Evolutionary conservation across 2,888 invertebrate genomes (phyloP), one percentile per base, ranked within the genome.

Genomic region (Luperina nickerlii): DNA sequence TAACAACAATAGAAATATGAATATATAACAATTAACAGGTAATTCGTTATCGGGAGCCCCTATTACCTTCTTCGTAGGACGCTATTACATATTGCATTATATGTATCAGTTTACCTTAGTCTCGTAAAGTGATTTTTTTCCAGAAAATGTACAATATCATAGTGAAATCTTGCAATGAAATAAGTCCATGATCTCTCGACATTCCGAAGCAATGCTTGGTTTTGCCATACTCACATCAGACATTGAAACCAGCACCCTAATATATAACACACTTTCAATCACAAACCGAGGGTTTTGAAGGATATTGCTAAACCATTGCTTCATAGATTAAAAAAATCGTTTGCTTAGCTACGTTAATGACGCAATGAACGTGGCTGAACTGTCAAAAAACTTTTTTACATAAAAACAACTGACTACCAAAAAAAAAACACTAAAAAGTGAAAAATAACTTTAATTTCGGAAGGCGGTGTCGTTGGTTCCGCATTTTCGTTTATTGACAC

Each of bases 41-140:
- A 60, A 71, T 84, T 71, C 24, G 76, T 82, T 82, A 82, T 82
- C 82, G 20, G 65, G 45, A 69, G 76, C 82, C 82, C 82, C 86
- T 82, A 82, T 82, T 54, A 82, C 82, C 82, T 82, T 82, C 82
- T 80, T 63, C 57, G n/a, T 69, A 75, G 57, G 69, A 86, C 60
- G 45, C 66, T 85, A n/a, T 54, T 85, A 66, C 62, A 45, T 32
- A 63, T 78, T 83, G 65, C 15, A 38, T 60, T 57, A 60, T 20
- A 24, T 42, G 24, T 69, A 82, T 73, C n/a, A 60, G 48, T 82
- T 60, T 67, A 66, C 67, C 67, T 63, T 81, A 86, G 32, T 81
- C 11, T 57, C 20, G 18, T 57, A 38, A 15, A 48, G 32, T 15
- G 27, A 0, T 13, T 32, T 32, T 66, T 38, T 62, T 51, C 24